A percentile compares a stretch with the other conserved stretches of the same genome.
Conservation (phyloP, 2,888 invertebrate species). For the Trisateles emortualis region DNA sequence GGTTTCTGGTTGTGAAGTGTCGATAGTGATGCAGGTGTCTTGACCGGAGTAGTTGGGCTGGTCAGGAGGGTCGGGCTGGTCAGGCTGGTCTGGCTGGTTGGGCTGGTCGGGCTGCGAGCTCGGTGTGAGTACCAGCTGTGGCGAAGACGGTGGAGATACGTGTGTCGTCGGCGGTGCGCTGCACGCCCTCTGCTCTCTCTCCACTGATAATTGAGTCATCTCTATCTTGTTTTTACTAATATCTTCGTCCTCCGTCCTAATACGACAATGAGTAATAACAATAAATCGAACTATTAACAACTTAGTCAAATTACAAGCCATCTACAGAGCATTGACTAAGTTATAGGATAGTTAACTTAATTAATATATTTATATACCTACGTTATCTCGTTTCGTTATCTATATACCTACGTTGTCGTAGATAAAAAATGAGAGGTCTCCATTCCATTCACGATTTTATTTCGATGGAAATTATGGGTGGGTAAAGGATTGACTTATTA, state of each 20-base stretch:
- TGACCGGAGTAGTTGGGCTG: constrained; percentile 26
- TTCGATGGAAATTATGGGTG: no score
- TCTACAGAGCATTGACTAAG: no score
- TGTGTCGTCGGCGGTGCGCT: constrained; percentile 62
- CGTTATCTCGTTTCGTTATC: no score
- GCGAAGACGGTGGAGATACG: constrained; percentile 39
- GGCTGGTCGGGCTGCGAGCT: constrained; percentile 26
- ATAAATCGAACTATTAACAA: no score
- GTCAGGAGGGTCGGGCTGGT: background rate
- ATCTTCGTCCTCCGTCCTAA: constrained; percentile 54
- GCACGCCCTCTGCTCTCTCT: constrained; percentile 62
- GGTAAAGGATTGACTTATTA: no score
- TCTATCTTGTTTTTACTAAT: constrained; percentile 64
- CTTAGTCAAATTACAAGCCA: no score
- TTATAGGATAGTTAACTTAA: no score
- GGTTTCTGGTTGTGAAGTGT: constrained; percentile 41
- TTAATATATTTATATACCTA: no score
- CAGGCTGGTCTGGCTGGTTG: constrained; percentile 13
- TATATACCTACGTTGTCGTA: no score
- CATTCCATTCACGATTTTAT: no score
- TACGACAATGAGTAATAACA: constrained; percentile 3
- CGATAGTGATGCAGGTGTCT: constrained; percentile 70
- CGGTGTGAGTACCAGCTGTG: constrained; percentile 46
- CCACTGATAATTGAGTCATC: constrained; percentile 64
- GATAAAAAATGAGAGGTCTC: no score